Conservation (phyloP, 2,888 invertebrate species). For the Ischnus inquisitorius region DNA sequence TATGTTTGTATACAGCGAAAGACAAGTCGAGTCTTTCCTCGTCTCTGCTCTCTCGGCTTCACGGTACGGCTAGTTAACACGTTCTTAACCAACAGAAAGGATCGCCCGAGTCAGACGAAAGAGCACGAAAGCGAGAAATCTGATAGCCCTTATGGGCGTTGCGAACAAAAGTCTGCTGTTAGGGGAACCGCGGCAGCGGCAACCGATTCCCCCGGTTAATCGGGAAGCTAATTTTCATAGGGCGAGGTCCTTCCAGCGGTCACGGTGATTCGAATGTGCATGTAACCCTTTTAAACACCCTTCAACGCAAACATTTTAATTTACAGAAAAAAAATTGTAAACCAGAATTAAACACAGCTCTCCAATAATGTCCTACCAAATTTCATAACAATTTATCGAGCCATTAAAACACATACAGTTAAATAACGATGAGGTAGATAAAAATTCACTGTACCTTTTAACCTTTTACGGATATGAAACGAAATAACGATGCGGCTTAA, state of each 20-base stretch:
- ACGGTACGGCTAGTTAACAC: conserved; percentile 33
- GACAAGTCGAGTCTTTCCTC: conserved; percentile 1
- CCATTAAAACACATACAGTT: no score
- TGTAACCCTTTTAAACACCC: neutral
- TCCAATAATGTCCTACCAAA: no score
- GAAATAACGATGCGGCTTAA: no score
- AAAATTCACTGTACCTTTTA: neutral
- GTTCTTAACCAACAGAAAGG: neutral
- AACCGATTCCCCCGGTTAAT: conserved; percentile 24
- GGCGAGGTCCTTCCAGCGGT: conserved; percentile 17
- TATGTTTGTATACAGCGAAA: neutral
- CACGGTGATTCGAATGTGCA: neutral
- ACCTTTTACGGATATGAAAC: neutral
- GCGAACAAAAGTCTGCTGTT: neutral
- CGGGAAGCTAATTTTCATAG: conserved; percentile 18
- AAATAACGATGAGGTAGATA: no score
- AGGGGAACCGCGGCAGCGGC: neutral
- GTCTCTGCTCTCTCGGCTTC: conserved; percentile 14
- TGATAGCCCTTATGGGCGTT: conserved; percentile 25
- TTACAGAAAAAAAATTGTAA: no score
- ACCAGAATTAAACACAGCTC: no score
- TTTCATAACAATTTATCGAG: no score
- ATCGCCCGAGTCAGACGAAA: conserved; percentile 23
- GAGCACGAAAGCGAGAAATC: conserved; percentile 33
- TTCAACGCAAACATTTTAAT: no score